Percentiles rank a stretch among this genome's conserved stretches.
These are phyloP conservation scores for Aulostomus chinensis DNA, from an alignment of 2,797 vertebrate species.

Conservation along the genomic window DNA sequence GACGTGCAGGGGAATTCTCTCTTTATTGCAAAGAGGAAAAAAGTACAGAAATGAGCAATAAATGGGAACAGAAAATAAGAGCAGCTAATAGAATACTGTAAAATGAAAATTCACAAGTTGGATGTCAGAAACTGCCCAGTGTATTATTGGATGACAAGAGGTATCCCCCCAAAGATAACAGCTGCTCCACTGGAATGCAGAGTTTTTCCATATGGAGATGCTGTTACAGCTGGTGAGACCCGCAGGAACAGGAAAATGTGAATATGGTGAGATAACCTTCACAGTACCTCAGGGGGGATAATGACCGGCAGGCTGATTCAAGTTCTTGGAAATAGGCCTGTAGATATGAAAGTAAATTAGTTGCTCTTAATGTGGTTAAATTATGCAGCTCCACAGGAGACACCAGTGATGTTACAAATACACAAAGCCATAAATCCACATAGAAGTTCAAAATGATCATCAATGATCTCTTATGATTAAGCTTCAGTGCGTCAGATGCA, in stretches of 20 bases:
- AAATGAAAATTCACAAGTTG: background rate
- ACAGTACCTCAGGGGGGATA: slow-evolving; percentile 4
- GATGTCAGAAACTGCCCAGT: background rate
- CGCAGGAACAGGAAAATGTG: slow-evolving; percentile 43
- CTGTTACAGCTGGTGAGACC: slow-evolving; percentile 89
- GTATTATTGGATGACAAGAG: slow-evolving; percentile 37
- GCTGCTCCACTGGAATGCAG: slow-evolving; percentile 88
- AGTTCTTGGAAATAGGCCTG: background rate
- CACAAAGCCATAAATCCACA: too few relatives aligned
- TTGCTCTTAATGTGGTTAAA: background rate
- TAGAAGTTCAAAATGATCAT: background rate
- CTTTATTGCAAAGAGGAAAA: slow-evolving; percentile 23
- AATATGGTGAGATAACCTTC: slow-evolving; percentile 2
- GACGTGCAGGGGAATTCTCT: background rate
- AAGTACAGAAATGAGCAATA: background rate
- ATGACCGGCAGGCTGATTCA: background rate
- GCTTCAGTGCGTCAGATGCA: background rate
- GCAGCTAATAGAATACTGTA: background rate
- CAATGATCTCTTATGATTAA: background rate
- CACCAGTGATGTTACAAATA: too few relatives aligned
- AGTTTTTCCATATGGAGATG: slow-evolving; percentile 90
- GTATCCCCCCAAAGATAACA: slow-evolving; percentile 83
- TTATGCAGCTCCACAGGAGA: too few relatives aligned
- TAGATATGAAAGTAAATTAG: background rate
- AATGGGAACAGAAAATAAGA: background rate